Conservation (phyloP, 2,113 vertebrate genomes). For the Plotosus lineatus region DNA sequence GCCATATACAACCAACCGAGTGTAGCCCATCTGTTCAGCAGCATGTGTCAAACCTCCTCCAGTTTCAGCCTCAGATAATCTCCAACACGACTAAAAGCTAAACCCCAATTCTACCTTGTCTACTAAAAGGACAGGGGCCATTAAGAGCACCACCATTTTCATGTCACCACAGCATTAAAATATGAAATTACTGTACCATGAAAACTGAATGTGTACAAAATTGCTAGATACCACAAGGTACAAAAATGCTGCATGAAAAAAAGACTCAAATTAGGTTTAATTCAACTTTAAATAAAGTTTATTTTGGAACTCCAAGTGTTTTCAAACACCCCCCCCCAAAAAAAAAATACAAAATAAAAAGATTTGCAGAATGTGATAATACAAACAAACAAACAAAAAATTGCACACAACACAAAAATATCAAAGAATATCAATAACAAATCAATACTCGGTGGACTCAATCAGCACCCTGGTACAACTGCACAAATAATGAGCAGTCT, state of each 20-base stretch:
- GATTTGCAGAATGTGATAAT: slow-evolving; percentile 60
- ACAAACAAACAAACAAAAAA: slow-evolving; percentile 69
- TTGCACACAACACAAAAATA: slow-evolving; percentile 58
- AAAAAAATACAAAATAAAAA: slow-evolving; percentile 50
- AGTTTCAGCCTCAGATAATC: not conserved
- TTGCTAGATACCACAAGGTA: too few species aligned
- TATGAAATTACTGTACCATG: too few species aligned
- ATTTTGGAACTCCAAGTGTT: slow-evolving; percentile 58
- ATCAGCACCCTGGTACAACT: slow-evolving; percentile 33
- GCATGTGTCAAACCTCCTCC: not conserved
- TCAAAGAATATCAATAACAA: not conserved
- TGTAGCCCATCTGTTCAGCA: slow-evolving; percentile 5
- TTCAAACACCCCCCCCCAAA: slow-evolving; percentile 62
- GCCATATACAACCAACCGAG: not conserved
- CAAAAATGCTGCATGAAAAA: too few species aligned
- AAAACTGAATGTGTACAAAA: too few species aligned
- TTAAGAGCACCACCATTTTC: too few species aligned
- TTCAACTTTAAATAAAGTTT: slow-evolving; percentile 55
- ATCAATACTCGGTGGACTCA: slow-evolving; percentile 26
- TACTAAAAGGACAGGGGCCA: not conserved
- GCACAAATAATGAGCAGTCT: not conserved
- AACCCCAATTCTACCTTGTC: not conserved
- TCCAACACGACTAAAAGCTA: not conserved
- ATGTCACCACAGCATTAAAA: not conserved
- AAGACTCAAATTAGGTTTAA: too few species aligned